These are phyloP conservation scores for Cryptus armator DNA, from an alignment of 2,888 invertebrate genomes.

Conservation along the genomic window DNA sequence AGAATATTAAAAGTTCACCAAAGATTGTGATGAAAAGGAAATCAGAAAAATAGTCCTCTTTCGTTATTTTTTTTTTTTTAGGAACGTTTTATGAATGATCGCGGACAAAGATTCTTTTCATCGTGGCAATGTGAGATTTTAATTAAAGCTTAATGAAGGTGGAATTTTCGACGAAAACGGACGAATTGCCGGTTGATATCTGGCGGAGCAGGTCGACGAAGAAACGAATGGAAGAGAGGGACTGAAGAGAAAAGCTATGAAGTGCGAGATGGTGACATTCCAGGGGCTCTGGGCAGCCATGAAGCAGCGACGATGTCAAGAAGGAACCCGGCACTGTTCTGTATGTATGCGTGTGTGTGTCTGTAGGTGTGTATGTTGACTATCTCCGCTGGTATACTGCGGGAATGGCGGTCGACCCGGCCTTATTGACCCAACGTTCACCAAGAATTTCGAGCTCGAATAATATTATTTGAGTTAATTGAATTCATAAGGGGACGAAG, in stretches of 20 bases:
- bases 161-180: constrained; percentile 41
- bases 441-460: constrained; percentile 76
- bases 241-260: constrained; percentile 24
- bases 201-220: neutral
- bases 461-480: constrained; percentile 78
- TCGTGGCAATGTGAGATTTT: constrained; percentile 21
- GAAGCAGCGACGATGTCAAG: constrained; percentile 50
- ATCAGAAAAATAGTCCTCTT: constrained; percentile 4
- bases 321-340: neutral
- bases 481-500: constrained; percentile 74
- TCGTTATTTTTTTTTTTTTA: neutral
- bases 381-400: constrained; percentile 22
- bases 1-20: neutral
- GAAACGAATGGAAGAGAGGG: neutral
- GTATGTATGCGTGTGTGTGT: neutral
- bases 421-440: constrained; percentile 75
- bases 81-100: neutral
- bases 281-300: constrained; percentile 35
- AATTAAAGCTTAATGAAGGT: constrained; percentile 40
- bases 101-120: neutral
- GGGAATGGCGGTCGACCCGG: constrained; percentile 48
- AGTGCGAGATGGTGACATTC: constrained; percentile 57
- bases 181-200: constrained; percentile 41
- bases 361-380: constrained; percentile 5
- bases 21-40: neutral